Evolutionary conservation across 2,113 vertebrate genomes (phyloP).

Genomic region (Pristiophorus japonicus): DNA sequence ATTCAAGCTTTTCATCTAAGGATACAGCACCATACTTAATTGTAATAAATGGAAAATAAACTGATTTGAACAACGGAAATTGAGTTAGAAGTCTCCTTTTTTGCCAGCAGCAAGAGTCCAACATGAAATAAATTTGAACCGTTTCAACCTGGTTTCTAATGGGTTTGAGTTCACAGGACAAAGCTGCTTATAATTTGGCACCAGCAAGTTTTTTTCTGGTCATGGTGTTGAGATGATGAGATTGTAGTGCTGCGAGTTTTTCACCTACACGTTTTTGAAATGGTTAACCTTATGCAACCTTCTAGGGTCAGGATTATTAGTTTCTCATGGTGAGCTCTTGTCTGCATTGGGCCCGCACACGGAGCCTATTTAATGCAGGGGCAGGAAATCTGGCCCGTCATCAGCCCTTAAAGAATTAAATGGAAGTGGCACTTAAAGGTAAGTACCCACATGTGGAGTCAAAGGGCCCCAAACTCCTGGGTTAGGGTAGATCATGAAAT

Average conservation of each 20-base stretch:
- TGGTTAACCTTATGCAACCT: neutral
- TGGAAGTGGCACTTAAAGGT: neutral
- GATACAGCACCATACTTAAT: neutral
- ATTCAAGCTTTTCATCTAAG: neutral
- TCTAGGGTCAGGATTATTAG: neutral
- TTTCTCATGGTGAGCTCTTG: neutral
- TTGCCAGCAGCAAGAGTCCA: neutral
- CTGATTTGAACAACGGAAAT: neutral
- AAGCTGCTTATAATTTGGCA: slow-evolving; percentile 7
- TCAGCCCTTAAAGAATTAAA: neutral
- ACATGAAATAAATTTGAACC: neutral
- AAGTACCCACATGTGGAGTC: neutral
- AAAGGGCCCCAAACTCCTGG: neutral
- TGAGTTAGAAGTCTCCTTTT: neutral
- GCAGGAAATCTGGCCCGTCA: neutral
- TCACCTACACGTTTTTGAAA: neutral
- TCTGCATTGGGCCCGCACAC: neutral
- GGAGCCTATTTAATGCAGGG: neutral
- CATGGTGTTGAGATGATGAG: neutral
- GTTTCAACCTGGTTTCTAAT: neutral
- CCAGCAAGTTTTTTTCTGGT: neutral
- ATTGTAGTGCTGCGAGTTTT: neutral
- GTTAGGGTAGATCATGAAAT: neutral
- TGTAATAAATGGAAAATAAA: neutral
- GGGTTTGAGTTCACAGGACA: neutral